Percentiles rank a stretch among this genome's conserved stretches.
Conservation (phyloP, 2,113 vertebrate genomes). For the Ictalurus furcatus region DNA sequence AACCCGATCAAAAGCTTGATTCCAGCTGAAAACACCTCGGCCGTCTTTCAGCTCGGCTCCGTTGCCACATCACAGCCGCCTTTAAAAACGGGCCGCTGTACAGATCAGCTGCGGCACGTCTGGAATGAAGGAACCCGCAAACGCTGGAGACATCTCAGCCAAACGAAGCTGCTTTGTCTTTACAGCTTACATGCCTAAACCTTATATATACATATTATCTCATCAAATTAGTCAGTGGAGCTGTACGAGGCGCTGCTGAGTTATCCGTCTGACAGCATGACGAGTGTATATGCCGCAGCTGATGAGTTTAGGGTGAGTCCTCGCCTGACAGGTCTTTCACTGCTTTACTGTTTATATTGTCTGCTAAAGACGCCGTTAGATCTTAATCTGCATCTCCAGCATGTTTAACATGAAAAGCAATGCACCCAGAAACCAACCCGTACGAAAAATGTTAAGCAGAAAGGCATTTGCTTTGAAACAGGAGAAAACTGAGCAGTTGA, state of each 20-base stretch:
- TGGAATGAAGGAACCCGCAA: slow-evolving; percentile 6
- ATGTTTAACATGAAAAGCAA: neutral
- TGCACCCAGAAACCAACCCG: neutral
- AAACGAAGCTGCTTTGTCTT: neutral
- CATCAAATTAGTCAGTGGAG: slow-evolving; percentile 47
- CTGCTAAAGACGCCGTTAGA: neutral
- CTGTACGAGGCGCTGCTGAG: neutral
- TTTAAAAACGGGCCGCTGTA: neutral
- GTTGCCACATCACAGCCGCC: neutral
- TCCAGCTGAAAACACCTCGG: neutral
- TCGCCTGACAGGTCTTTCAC: slow-evolving; percentile 42
- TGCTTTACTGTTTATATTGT: slow-evolving; percentile 24
- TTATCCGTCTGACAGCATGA: slow-evolving; percentile 54
- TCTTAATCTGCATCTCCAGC: neutral
- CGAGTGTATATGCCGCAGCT: slow-evolving; percentile 63
- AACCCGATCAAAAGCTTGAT: neutral
- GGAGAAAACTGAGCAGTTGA: neutral
- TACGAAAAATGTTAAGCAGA: neutral
- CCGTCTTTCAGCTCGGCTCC: neutral
- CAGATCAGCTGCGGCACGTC: neutral
- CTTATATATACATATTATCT: slow-evolving; percentile 53
- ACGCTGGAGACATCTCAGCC: neutral
- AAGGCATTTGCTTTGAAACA: neutral
- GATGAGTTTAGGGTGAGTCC: slow-evolving; percentile 58
- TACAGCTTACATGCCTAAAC: neutral